A percentile compares a stretch with the other conserved stretches of the same genome.
phyloP scores from a whole-genome alignment of 1,140 invertebrate genomes.

The Papilio dardanus region DNA sequence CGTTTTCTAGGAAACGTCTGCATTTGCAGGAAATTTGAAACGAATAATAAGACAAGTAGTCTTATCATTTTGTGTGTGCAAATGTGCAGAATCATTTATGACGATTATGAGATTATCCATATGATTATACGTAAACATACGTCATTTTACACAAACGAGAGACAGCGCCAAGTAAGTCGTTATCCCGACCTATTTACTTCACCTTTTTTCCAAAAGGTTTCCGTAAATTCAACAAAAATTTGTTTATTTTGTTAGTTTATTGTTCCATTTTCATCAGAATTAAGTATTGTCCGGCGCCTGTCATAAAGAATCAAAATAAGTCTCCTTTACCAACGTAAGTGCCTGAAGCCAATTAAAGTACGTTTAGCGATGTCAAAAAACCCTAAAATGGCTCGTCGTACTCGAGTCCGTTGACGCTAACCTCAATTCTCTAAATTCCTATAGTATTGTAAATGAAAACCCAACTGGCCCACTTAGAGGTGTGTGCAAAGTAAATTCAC shows the following conservation, averaged over 20 bases:
- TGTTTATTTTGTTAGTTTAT: conserved; percentile 14
- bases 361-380: conserved; percentile 3
- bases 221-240: conserved; percentile 20
- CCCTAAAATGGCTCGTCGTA: neutral
- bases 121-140: conserved; percentile 6
- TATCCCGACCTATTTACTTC: conserved; percentile 1
- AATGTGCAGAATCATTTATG: neutral
- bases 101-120: neutral
- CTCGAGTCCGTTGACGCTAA: conserved; percentile 4
- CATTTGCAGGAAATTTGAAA: neutral
- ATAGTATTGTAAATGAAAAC: conserved; percentile 12
- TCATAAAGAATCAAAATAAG: conserved; percentile 21
- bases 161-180: conserved; percentile 12
- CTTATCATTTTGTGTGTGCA: neutral
- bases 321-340: neutral
- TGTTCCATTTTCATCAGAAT: conserved; percentile 26
- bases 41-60: neutral
- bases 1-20: neutral
- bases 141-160: neutral
- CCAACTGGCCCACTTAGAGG: conserved; percentile 16
- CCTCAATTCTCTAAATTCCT: conserved; percentile 1
- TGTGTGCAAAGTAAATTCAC: conserved; percentile 22
- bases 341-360: conserved; percentile 25
- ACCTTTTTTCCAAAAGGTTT: neutral
- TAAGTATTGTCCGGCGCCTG: conserved; percentile 18